Percentiles rank a stretch among this genome's conserved stretches.
Conservation (phyloP, 1,140 invertebrate genomes). For the Palaemon carinicauda region DNA sequence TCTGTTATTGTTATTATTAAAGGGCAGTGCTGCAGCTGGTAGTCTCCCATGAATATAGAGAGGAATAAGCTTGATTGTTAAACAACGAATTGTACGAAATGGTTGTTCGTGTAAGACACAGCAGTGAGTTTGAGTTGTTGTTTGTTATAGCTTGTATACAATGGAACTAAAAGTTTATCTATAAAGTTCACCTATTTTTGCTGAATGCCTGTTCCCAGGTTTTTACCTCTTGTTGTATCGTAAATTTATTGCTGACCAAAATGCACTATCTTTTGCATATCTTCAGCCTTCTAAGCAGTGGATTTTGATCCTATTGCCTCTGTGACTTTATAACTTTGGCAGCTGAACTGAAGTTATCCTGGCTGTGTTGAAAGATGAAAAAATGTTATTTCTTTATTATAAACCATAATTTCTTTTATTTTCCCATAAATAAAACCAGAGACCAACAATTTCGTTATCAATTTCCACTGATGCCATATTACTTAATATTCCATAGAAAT, state of each 20-base stretch:
- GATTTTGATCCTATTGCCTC: conserved; percentile 46
- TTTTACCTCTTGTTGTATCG: conserved; percentile 52
- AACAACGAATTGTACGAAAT: conserved; percentile 50
- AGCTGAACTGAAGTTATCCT: conserved; percentile 48
- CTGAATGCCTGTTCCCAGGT: conserved; percentile 48
- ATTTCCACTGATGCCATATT: conserved; percentile 50
- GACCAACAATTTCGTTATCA: conserved; percentile 43
- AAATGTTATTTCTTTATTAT: conserved; percentile 37
- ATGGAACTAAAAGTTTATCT: conserved; percentile 49
- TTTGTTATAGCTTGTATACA: conserved; percentile 54
- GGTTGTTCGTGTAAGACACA: conserved; percentile 39
- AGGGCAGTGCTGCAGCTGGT: conserved; percentile 44
- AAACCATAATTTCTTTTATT: conserved; percentile 46
- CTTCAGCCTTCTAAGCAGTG: conserved; percentile 51
- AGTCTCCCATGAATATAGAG: conserved; percentile 25
- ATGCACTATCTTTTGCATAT: conserved; percentile 54
- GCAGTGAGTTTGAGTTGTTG: conserved; percentile 48
- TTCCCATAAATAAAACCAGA: conserved; percentile 41
- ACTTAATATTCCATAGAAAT: conserved; percentile 49
- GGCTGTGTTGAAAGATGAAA: conserved; percentile 27
- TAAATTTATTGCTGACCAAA: conserved; percentile 49
- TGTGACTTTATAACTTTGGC: conserved; percentile 49
- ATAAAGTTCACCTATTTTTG: conserved; percentile 51
- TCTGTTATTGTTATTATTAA: conserved; percentile 36
- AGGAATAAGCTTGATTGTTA: conserved; percentile 43